Percentiles rank a stretch among this genome's conserved stretches.
These are phyloP conservation scores for Mactra quadrangularis DNA, from an alignment of 1,140 invertebrate species.

Conservation along the genomic window DNA sequence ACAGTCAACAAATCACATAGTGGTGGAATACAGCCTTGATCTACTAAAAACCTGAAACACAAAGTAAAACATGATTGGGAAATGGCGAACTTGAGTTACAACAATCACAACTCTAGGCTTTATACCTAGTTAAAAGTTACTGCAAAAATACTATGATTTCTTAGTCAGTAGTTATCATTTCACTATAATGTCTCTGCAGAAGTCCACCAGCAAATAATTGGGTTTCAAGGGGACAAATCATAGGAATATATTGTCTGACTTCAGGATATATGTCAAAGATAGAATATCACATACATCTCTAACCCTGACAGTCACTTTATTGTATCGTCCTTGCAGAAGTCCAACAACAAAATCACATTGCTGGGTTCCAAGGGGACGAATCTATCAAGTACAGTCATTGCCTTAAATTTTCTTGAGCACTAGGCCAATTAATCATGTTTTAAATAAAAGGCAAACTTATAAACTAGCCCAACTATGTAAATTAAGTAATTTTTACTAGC, in stretches of 20 bases:
- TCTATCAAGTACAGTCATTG: neutral
- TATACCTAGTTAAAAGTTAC: no score
- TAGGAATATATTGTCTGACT: no score
- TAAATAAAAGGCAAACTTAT: neutral
- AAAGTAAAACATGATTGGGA: no score
- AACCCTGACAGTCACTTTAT: neutral
- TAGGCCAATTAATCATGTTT: no score
- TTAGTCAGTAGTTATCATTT: neutral
- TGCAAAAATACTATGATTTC: no score
- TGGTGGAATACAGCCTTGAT: conserved; percentile 94
- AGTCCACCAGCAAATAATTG: neutral
- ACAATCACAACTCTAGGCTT: no score
- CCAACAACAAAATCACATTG: conserved; percentile 19
- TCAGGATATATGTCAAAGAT: no score
- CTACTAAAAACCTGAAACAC: conserved; percentile 83
- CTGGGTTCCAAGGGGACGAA: conserved; percentile 25
- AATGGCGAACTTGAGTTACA: no score
- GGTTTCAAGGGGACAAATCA: no score
- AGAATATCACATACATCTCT: no score
- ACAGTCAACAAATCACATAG: conserved; percentile 97
- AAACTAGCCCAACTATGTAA: neutral
- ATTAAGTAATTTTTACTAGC: no score
- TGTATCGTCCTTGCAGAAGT: conserved; percentile 14
- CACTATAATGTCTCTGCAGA: conserved; percentile 6
- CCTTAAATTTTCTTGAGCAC: no score